Base-by-base conservation (phyloP, 2,113 vertebrate species). In the Pteronura brasiliensis region DNA sequence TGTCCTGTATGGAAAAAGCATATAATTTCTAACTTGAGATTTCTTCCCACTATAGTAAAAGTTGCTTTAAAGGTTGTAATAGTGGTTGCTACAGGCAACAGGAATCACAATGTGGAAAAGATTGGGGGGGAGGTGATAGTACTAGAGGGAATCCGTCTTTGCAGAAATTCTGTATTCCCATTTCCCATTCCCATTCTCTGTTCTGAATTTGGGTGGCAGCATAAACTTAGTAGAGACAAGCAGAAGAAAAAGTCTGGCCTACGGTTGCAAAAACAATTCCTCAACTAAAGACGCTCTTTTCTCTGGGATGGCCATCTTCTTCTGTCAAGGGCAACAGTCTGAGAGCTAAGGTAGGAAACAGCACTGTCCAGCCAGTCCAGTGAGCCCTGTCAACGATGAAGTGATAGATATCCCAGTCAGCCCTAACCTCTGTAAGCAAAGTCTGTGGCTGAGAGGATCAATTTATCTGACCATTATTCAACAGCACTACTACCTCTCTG, bases 11-110 rank as follows among this genome's bases (percentile, higher is more conserved):
- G 31, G 95, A 89, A 95, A 95, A 93, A 42, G 61, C 59, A 94
- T 74, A n/a, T 11, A 29, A 52, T 79, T 79, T 97, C 95, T 95
- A 91, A 95, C 57, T 93, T 95, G 91, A 39, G 61, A 82, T 90
- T 93, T 88, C 74, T 44, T 92, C 71, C 91, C n/a, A 47, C 42
- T 82, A 55, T 74, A 92, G 95, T 83, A 97, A 95, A 96, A 92
- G 49, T 8, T 80, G 34, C 84, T 83, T 18, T 34, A 69, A 63
- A 31, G 82, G 49, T 86, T 81, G 61, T 59, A 65, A 92, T n/a
- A 39, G 87, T 52, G 55, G 93, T 94, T 97, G 93, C 76, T 52
- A 88, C 67, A 52, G 88, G 96, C 90, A 97, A 96, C 93, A 49
- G 55, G 44, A 49, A 36, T 77, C 90, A 86, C 49, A 63, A 4